Base-by-base conservation (phyloP, 1,140 invertebrate genomes). In the Macrobrachium nipponense region DNA sequence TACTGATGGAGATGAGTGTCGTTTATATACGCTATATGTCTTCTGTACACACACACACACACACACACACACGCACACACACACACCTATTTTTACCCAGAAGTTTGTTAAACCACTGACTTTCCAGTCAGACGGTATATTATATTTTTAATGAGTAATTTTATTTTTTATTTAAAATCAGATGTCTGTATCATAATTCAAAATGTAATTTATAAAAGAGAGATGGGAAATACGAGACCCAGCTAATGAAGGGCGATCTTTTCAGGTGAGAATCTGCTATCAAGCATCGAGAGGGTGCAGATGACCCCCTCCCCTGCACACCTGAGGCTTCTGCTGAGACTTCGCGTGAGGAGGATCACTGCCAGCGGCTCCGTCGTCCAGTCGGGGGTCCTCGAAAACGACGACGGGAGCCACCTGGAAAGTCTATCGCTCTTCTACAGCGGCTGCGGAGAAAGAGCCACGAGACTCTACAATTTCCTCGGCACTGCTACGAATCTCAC, bases 331-430 rank as follows among this genome's bases (percentile, higher is more conserved):
- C 66, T 87, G 11, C 79, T 89, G 72, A 82, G 62, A 23, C 83
- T 89, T 18, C 70, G 82, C n/a, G 88, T 86, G 59, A 78, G 82
- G 36, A 78, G 88, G 8, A 64, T 89, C 60, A 85, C 88, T 12
- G 70, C 86, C 61, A 86, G 80, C 43, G 88, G 88, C 17, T 89
- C 88, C 18, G 86, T 89, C 4, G 88, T 89, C 44, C 86, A 87
- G 72, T 82, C 82, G 5, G 88, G 86, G 15, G 84, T 87, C 27
- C 66, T 89, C 44, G 86, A 87, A 60, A 61, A 61, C 11, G 72
- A 68, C 2, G 66, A 87, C 60, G 88, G 77, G 0, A 59, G 51
- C 61, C 64, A 79, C 23, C 82, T 89, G 20, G 82, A 87, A 20
- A 64, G 58, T 62, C 80, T 89, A 10, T 77, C 86, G 11, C 80